Base-by-base conservation (phyloP, 1,140 invertebrate species). In the Mylabris phalerata region DNA sequence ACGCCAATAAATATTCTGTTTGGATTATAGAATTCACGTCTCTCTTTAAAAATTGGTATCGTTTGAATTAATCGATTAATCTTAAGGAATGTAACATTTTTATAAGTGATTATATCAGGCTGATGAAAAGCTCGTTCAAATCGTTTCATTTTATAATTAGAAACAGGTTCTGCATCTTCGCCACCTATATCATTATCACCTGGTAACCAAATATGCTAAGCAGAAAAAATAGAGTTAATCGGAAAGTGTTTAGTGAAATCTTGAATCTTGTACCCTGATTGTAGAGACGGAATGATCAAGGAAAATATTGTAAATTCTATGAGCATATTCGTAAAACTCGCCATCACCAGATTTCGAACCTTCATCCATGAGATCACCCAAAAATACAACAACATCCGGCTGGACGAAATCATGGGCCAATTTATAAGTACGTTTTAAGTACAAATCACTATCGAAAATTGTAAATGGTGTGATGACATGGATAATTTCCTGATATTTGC, bases 141-240 rank as follows among this genome's bases (percentile, higher is more conserved):
- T 71, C 89, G 82, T 27, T 81, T 76, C 19, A 90, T 73, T 76
- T 93, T 92, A 44, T 83, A 77, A 32, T 76, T 67, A 42, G 84
- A 87, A 41, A 94, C 82, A 57, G 79, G 76, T 73, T 93, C 89
- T 67, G 82, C 62, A 24, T 65, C 84, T 75, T 98, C 93, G 25
- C 93, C 93, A 24, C 93, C 94, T 64, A 97, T 92, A 71, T 98
- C 93, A 78, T 97, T 97, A 72, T 98, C 94, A 13, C 94, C 94
- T 40, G 93, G 90, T 58, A 96, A 74, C 78, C 88, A 93, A 55
- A 96, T 81, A 75, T 84, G 84, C 91, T 91, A 19, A 19, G 19
- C 19, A 19, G 19, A 70, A 45, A 80, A 79, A 58, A 55, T 11
- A 5, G 10, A 4, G 7, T 32, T 32, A 32, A 19, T 19, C 19